These are phyloP conservation scores for Lipophrys pholis DNA, from an alignment of 2,113 vertebrate species.

Conservation along the genomic window DNA sequence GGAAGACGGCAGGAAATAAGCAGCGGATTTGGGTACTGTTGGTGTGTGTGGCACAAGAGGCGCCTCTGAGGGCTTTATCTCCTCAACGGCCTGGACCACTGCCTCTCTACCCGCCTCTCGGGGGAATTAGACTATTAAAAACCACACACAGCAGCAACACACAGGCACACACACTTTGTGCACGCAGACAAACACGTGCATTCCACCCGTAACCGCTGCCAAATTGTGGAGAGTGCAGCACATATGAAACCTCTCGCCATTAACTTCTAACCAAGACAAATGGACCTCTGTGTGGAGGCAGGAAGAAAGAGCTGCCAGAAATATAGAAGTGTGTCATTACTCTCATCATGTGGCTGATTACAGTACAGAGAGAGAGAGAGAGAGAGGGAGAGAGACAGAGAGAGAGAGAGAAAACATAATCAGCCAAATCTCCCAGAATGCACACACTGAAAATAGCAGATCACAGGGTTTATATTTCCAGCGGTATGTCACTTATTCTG, in stretches of 20 bases:
- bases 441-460: constrained; percentile 1
- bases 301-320: constrained; percentile 16
- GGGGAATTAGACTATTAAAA: constrained; percentile 56
- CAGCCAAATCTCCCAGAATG: background rate
- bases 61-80: constrained; percentile 56
- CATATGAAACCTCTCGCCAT: constrained; percentile 12
- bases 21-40: constrained; percentile 52
- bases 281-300: background rate
- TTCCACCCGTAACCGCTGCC: background rate
- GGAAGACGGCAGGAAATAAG: constrained; percentile 19
- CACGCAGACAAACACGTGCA: constrained; percentile 11
- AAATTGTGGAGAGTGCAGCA: background rate
- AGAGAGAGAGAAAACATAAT: too few relatives aligned
- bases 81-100: constrained; percentile 22
- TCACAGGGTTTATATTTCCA: background rate
- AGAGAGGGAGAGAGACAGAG: background rate
- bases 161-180: background rate
- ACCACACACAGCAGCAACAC: constrained; percentile 45
- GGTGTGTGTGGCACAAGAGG: constrained; percentile 18
- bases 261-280: constrained; percentile 42
- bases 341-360: constrained; percentile 12
- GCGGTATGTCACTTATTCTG: background rate
- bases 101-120: constrained; percentile 35
- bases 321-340: constrained; percentile 22
- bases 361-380: constrained; percentile 1